phyloP scores from a whole-genome alignment of 2,888 invertebrate species.

The Tenthredo amoena region DNA sequence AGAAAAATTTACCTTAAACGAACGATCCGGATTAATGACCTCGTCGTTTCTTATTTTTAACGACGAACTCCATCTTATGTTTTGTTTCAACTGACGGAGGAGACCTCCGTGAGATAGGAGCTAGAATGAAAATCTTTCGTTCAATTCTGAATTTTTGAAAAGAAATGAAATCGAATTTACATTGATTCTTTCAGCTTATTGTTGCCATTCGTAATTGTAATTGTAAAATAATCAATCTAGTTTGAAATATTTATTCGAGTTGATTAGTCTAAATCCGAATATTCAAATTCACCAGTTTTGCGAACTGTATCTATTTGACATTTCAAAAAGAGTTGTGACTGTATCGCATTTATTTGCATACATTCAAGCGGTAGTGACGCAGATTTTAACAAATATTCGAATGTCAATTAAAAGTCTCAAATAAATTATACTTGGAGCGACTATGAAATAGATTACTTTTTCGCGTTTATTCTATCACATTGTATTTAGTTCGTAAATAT shows the following conservation, averaged over 20 bases:
- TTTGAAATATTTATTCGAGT: background rate
- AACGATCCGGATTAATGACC: conserved; percentile 69
- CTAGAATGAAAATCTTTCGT: conserved; percentile 59
- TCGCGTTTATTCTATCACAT: background rate
- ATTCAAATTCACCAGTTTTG: conserved; percentile 19
- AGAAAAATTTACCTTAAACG: conserved; percentile 69
- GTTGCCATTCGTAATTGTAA: background rate
- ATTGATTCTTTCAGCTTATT: too few species aligned
- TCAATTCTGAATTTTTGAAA: background rate
- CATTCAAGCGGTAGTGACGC: background rate
- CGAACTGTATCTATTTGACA: conserved; percentile 45
- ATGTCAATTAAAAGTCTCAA: background rate
- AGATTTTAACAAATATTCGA: background rate
- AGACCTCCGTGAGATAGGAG: conserved; percentile 67
- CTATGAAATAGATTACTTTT: background rate
- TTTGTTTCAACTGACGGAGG: conserved; percentile 69
- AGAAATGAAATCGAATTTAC: background rate
- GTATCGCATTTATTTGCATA: conserved; percentile 15
- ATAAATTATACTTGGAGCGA: background rate
- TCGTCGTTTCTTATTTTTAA: conserved; percentile 72
- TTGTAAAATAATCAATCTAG: background rate
- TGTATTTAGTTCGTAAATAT: background rate
- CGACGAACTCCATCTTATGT: conserved; percentile 71
- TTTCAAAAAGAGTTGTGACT: background rate
- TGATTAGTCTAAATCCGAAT: background rate